Evolutionary conservation across 92 coral and sea anemone genomes (phyloP).

Genomic region (Heteractis magnifica): DNA sequence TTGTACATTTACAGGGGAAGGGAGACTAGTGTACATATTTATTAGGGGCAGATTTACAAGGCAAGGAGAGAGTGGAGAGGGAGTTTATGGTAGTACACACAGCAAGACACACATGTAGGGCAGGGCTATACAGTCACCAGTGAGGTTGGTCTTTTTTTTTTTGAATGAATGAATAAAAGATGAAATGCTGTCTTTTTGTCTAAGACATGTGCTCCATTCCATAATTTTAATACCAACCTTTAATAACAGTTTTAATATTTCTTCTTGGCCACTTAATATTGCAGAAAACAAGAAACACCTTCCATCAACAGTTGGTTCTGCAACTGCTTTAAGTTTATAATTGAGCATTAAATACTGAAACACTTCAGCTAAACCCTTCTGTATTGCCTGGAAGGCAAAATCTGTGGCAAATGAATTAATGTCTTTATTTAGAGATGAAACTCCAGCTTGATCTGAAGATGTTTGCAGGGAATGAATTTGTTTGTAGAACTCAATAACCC

Average conservation of each 20-base stretch:
- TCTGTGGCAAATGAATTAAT: conserved; percentile 47
- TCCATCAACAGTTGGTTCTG: conserved; percentile 38
- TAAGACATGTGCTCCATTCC: background rate
- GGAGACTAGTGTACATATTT: background rate
- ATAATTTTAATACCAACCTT: conserved; percentile 40
- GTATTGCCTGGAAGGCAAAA: conserved; percentile 78
- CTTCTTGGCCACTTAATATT: conserved; percentile 62
- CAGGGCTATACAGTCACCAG: too few relatives aligned
- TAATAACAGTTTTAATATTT: conserved; percentile 53
- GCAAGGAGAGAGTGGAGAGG: too few relatives aligned
- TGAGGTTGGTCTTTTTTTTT: too few relatives aligned
- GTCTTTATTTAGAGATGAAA: conserved; percentile 42
- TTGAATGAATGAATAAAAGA: too few relatives aligned
- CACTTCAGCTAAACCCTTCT: conserved; percentile 74
- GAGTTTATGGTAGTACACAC: too few relatives aligned
- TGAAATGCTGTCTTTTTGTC: too few relatives aligned
- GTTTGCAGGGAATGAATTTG: conserved; percentile 26
- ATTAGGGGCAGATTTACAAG: too few relatives aligned
- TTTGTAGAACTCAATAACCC: conserved; percentile 68
- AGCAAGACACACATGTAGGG: too few relatives aligned
- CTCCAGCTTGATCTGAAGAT: background rate
- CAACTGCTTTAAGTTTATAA: conserved; percentile 49
- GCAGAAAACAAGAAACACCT: conserved; percentile 71
- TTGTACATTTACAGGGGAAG: background rate
- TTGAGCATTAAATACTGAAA: conserved; percentile 55